Conservation (phyloP, 2,113 vertebrate genomes). For the Cyanoramphus novaezelandiae region DNA sequence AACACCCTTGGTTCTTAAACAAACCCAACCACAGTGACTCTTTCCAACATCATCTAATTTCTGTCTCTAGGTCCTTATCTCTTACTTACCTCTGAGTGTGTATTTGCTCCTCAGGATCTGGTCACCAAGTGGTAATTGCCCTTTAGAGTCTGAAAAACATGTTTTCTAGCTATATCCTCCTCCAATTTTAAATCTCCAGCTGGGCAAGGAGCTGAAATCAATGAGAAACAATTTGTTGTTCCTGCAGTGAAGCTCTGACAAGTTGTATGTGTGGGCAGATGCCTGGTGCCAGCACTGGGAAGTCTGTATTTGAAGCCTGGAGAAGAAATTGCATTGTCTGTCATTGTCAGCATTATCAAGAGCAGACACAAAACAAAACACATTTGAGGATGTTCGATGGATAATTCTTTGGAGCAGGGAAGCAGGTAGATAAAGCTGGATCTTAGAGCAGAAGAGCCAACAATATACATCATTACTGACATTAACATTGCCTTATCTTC, state of each 20-base stretch:
- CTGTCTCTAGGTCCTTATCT: neutral
- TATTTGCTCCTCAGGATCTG: neutral
- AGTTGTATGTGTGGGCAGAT: neutral
- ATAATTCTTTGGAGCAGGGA: neutral
- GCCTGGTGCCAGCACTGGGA: neutral
- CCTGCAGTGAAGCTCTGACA: neutral
- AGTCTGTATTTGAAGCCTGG: neutral
- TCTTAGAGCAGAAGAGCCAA: neutral
- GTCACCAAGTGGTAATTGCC: neutral
- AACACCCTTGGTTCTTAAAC: neutral
- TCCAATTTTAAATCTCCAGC: neutral
- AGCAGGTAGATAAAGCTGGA: neutral
- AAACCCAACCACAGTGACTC: neutral
- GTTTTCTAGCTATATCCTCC: neutral
- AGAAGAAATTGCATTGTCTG: neutral
- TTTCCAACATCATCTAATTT: neutral
- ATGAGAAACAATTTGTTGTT: neutral
- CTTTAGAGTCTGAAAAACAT: neutral
- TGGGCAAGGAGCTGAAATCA: neutral
- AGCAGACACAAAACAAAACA: neutral
- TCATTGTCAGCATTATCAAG: neutral
- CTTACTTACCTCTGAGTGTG: neutral
- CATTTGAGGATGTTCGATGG: neutral
- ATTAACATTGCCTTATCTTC: neutral
- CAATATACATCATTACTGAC: neutral